A percentile compares a stretch with the other conserved stretches of the same genome.
phyloP scores from a whole-genome alignment of 2,888 invertebrate genomes.

The Patella pellucida region DNA sequence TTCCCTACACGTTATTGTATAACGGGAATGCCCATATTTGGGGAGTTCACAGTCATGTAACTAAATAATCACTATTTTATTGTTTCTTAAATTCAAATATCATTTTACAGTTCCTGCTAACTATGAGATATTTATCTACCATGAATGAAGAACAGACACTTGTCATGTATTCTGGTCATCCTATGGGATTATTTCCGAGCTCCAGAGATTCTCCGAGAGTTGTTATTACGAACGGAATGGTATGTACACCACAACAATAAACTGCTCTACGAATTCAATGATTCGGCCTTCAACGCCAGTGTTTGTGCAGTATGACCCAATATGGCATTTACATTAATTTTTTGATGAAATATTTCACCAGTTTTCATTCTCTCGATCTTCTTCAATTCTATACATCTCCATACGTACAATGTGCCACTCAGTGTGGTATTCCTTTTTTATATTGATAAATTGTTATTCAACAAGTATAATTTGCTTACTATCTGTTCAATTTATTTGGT shows the following conservation, averaged over 20 bases:
- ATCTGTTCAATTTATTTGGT: slow-evolving; percentile 19
- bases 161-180: slow-evolving; percentile 77
- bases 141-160: slow-evolving; percentile 76
- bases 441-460: neutral
- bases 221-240: slow-evolving; percentile 78
- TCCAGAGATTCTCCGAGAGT: slow-evolving; percentile 72
- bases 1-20: too few species aligned
- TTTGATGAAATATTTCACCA: too few species aligned
- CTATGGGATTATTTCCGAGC: slow-evolving; percentile 76
- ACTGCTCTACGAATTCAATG: too few species aligned
- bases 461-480: too few species aligned
- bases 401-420: neutral
- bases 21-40: too few species aligned
- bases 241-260: slow-evolving; percentile 39
- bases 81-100: neutral
- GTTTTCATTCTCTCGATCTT: too few species aligned
- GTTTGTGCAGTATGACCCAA: too few species aligned
- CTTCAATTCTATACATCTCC: too few species aligned
- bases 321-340: too few species aligned
- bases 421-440: neutral
- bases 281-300: too few species aligned
- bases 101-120: slow-evolving; percentile 74
- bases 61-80: neutral
- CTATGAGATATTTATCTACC: slow-evolving; percentile 74
- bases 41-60: too few species aligned